Evolutionary conservation across 1,140 invertebrate species (phyloP).

Genomic region (Chironomus tepperi): DNA sequence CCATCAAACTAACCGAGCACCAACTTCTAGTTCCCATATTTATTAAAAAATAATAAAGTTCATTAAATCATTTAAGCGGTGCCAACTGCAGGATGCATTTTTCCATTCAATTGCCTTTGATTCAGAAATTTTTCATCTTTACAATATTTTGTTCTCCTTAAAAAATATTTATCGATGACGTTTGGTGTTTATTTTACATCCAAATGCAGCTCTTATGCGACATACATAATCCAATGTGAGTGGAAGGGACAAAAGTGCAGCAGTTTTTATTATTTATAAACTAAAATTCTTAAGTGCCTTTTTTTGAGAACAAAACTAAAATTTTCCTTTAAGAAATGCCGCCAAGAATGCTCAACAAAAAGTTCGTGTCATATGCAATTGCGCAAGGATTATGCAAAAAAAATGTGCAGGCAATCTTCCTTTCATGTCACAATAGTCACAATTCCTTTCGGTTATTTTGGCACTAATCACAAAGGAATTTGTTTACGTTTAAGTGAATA

Average conservation of each 20-base stretch:
- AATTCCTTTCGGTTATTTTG: not conserved
- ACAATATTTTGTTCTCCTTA: too few species aligned
- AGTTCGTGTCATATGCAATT: constrained; percentile 7
- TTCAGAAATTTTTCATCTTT: not conserved
- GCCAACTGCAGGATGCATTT: not conserved
- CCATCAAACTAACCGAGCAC: too few species aligned
- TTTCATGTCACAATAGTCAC: not conserved
- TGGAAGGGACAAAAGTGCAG: constrained; percentile 5
- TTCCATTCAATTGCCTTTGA: not conserved
- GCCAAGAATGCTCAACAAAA: not conserved
- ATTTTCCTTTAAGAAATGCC: not conserved
- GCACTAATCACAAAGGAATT: constrained; percentile 5
- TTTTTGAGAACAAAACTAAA: constrained; percentile 16
- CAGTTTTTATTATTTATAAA: not conserved
- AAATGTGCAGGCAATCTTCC: not conserved
- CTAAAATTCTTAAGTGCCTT: not conserved
- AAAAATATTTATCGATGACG: constrained; percentile 21
- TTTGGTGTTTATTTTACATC: not conserved
- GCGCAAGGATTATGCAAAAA: constrained; percentile 21
- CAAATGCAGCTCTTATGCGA: not conserved
- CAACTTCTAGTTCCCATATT: too few species aligned
- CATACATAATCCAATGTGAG: not conserved
- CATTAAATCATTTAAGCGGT: not conserved
- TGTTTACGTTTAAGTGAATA: constrained; percentile 23
- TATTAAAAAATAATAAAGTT: too few species aligned